Conservation (phyloP, 1,140 invertebrate species). For the Lucilia cuprina region DNA sequence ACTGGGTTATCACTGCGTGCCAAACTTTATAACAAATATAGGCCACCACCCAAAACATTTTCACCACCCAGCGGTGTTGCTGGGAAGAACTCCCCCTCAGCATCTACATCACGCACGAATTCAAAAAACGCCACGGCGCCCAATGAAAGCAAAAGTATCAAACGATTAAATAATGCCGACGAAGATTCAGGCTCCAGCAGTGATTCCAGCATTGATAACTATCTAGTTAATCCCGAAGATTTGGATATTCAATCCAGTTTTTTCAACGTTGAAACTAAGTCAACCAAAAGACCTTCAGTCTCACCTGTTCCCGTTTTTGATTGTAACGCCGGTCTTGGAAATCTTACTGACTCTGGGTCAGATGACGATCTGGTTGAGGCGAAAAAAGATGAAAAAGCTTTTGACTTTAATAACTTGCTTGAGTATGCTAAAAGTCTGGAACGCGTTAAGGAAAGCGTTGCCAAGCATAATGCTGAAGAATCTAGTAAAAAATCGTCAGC, state of each 20-base stretch:
- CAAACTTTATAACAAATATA: conserved; percentile 59
- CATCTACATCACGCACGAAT: conserved; percentile 50
- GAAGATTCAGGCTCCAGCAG: conserved; percentile 50
- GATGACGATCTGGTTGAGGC: conserved; percentile 39
- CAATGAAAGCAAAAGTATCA: conserved; percentile 54
- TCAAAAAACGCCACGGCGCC: conserved; percentile 61
- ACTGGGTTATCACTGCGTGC: conserved; percentile 56
- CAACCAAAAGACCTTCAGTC: conserved; percentile 41
- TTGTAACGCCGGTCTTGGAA: conserved; percentile 55
- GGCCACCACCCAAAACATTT: conserved; percentile 58
- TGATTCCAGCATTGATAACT: conserved; percentile 59
- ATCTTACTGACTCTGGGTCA: conserved; percentile 55
- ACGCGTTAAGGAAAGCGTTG: conserved; percentile 52
- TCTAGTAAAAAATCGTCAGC: conserved; percentile 30
- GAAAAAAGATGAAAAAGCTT: conserved; percentile 52
- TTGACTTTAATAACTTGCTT: conserved; percentile 56
- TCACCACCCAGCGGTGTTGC: conserved; percentile 42
- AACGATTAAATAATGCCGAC: conserved; percentile 36
- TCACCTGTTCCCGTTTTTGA: conserved; percentile 54
- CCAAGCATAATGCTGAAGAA: conserved; percentile 42
- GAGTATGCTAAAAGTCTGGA: conserved; percentile 61
- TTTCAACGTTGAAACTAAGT: conserved; percentile 44
- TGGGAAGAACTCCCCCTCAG: conserved; percentile 53
- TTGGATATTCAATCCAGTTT: conserved; percentile 58
- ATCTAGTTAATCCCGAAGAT: conserved; percentile 59